Conservation (phyloP, 2,888 invertebrate genomes). For the Pollenia griseotomentosa region DNA sequence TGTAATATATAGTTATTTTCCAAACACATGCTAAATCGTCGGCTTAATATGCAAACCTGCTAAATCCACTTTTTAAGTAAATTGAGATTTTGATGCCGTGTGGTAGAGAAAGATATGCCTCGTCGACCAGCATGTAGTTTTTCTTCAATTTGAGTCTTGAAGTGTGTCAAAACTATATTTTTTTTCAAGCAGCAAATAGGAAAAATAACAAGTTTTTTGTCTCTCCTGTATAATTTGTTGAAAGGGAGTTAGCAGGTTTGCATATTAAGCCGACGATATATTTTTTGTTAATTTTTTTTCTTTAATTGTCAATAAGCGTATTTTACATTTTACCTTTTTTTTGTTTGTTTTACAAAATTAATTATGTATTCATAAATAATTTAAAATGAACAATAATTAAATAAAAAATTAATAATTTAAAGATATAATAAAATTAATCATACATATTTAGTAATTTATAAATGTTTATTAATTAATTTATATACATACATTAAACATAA, state of each 20-base stretch:
- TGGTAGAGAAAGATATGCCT: too few relatives aligned
- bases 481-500: conserved; percentile 38
- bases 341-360: conserved; percentile 40
- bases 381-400: conserved; percentile 65
- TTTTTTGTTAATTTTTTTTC: conserved; percentile 29
- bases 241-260: too few relatives aligned
- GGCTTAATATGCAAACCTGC: too few relatives aligned
- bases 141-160: too few relatives aligned
- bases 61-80: too few relatives aligned
- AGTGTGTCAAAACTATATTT: too few relatives aligned
- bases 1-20: conserved; percentile 47
- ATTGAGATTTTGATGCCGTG: too few relatives aligned
- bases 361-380: conserved; percentile 59
- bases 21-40: conserved; percentile 16
- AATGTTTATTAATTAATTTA: conserved; percentile 69
- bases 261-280: too few relatives aligned
- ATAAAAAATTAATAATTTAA: conserved; percentile 40
- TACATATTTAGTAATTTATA: conserved; percentile 67
- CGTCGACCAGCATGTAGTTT: too few relatives aligned
- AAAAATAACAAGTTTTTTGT: too few relatives aligned
- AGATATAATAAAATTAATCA: conserved; percentile 69
- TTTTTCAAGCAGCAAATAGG: too few relatives aligned
- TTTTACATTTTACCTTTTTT: conserved; percentile 46
- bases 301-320: conserved; percentile 52
- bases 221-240: too few relatives aligned